Evolutionary conservation across 2,113 vertebrate genomes (phyloP), one percentile per base, ranked within the genome.

Genomic region (Tautogolabrus adspersus): DNA sequence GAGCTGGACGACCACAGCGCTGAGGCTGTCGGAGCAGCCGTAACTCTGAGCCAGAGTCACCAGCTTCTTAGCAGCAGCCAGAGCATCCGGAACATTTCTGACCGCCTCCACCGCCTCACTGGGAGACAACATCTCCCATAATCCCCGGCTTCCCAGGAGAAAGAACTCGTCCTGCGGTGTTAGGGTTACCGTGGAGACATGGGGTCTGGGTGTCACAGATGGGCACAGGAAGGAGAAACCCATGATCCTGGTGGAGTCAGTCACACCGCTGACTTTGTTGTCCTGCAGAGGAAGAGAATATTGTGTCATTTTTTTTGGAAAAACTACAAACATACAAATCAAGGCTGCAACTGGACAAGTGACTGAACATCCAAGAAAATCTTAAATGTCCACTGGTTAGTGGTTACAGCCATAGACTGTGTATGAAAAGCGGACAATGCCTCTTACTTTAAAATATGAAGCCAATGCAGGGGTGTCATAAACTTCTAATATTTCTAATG

Each of bases 221-320:
- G 98, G 98, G 81, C 97, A 97, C 57, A 99, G 96, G 90, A 99
- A 99, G 52, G 97, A 97, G 84, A 98, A 99, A 34, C 98, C 98
- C 95, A 99, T 93, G 65, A 99, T 97, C 56, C 98, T 94, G 0
- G 97, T 99, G 60, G 96, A 97, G 89, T 99, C 97, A 0, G 96
- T 99, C 64, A 99, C 96, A 0, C 97, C 98, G 0, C 97, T 97
- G 74, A 99, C 97, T 93, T 99, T 99, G 89, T 97, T 97, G n/a
- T 99, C 98, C 98, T 99, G 92, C 2, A 90, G 56, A 38, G 58
- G 49, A 37, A 16, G 10, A 0, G 37, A 38, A 42, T 65, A 34
- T 42, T 5, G 10, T 1, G 12, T 55, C 21, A 22, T 9, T 23
- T 22, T 55, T 37, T 18, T 11, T 16, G 46, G 51, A 26, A 49